These are phyloP conservation scores for Phorcus lineatus DNA, from an alignment of 2,888 invertebrate genomes.

Conservation along the genomic window DNA sequence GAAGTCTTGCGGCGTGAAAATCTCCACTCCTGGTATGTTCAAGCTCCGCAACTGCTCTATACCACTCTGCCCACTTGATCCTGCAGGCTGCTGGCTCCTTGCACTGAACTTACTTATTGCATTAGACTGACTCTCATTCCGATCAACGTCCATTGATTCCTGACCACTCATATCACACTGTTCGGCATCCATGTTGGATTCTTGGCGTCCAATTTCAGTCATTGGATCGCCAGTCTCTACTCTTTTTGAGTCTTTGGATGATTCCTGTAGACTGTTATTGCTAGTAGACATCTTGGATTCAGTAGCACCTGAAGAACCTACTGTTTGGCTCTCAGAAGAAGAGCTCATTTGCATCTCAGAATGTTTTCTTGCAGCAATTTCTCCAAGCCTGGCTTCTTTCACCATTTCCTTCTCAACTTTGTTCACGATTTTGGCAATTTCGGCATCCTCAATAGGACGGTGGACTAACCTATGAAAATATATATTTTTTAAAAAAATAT, in stretches of 20 bases:
- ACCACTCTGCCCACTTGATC: slow-evolving; percentile 26
- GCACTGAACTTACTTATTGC: background rate
- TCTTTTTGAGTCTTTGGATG: slow-evolving; percentile 6
- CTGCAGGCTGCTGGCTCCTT: background rate
- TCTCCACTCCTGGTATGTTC: slow-evolving; percentile 65
- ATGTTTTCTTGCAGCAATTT: slow-evolving; percentile 38
- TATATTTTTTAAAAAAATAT: background rate
- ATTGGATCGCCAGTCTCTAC: slow-evolving; percentile 19
- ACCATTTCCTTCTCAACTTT: slow-evolving; percentile 63
- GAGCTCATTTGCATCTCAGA: slow-evolving; percentile 9
- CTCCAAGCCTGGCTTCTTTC: slow-evolving; percentile 58
- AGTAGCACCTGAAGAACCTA: background rate
- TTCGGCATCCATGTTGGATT: slow-evolving; percentile 1
- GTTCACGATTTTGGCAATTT: slow-evolving; percentile 51
- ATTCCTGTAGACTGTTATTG: background rate
- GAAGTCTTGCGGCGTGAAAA: slow-evolving; percentile 66
- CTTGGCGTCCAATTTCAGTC: background rate
- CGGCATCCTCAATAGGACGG: slow-evolving; percentile 60
- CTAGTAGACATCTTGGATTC: background rate
- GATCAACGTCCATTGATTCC: slow-evolving; percentile 55
- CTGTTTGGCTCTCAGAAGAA: background rate
- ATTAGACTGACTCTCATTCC: background rate
- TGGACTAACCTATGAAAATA: slow-evolving; percentile 60
- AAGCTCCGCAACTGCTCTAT: slow-evolving; percentile 46
- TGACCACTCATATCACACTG: background rate